Conservation (phyloP, 2,113 vertebrate species). For the Microcebus ravelobensis region DNA sequence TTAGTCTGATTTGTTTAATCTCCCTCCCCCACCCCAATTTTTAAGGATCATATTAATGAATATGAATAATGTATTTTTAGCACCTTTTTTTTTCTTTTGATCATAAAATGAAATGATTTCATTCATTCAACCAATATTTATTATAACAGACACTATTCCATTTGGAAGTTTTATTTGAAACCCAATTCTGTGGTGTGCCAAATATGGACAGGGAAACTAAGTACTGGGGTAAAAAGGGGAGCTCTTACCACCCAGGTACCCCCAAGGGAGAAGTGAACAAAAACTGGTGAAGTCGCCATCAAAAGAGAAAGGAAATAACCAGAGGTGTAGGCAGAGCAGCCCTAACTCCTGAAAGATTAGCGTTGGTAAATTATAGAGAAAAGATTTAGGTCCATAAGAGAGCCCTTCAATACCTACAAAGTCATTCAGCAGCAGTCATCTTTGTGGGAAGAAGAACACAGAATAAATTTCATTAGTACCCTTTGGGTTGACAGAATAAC, state of each 20-base stretch:
- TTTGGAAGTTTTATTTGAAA: conserved; percentile 22
- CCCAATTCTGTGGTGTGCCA: background rate
- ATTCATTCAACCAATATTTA: background rate
- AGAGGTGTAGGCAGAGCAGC: background rate
- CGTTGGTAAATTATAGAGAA: background rate
- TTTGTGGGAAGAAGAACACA: background rate
- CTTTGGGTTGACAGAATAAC: background rate
- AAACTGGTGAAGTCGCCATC: background rate
- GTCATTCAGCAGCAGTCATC: background rate
- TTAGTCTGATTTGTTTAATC: background rate
- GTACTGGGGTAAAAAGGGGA: background rate
- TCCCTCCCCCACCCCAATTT: background rate
- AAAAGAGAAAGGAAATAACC: background rate
- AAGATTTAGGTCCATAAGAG: background rate
- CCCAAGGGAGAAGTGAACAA: background rate
- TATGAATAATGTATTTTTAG: background rate
- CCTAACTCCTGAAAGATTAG: background rate
- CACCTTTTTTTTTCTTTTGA: background rate
- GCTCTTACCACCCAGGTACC: background rate
- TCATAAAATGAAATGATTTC: background rate
- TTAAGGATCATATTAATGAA: background rate
- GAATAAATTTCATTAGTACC: background rate
- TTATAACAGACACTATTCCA: background rate
- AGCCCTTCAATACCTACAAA: background rate
- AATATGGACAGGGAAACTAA: background rate